phyloP scores from a whole-genome alignment of 2,113 vertebrate genomes.

The mouse (Mus musculus) region GRCm39 chr4:85446001-85446500 shows the following conservation, averaged over 20 bases:
- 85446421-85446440: not conserved
- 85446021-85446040: not conserved
- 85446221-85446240: not conserved
- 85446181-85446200: not conserved
- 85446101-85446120: not conserved
- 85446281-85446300: not conserved
- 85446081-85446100: not conserved
- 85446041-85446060: not conserved
- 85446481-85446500: not conserved
- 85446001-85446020: slow-evolving; percentile 14
- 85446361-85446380: not conserved
- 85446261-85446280: not conserved
- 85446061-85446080: not conserved
- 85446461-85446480: not conserved
- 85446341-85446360: not conserved
- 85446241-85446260: rapidly evolving
- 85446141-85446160: not conserved
- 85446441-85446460: not conserved
- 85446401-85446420: not conserved
- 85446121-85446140: not conserved
- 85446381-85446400: not conserved
- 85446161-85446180: not conserved
- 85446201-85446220: not conserved
- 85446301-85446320: not conserved
- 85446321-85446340: not conserved